Conservation (phyloP, 1,140 invertebrate species). For the Megalopta genalis region DNA sequence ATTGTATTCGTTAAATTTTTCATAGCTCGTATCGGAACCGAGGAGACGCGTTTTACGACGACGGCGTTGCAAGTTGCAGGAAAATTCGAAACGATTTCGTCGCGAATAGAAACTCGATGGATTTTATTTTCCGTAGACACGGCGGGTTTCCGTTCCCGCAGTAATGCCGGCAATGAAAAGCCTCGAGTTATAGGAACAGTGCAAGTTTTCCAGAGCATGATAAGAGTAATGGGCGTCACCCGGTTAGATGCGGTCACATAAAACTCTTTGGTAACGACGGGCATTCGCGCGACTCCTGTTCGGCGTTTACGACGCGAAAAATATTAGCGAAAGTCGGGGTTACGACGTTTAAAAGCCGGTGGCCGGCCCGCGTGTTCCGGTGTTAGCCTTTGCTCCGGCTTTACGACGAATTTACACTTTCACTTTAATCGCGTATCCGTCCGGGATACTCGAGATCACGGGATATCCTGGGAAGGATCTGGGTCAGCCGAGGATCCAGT, state of each 20-base stretch:
- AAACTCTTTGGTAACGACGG: not conserved
- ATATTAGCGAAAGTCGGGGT: constrained; percentile 1
- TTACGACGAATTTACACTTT: constrained; percentile 1
- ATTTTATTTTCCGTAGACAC: not conserved
- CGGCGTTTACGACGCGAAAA: not conserved
- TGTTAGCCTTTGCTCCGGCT: not conserved
- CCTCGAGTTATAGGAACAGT: not conserved
- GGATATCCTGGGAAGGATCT: not conserved
- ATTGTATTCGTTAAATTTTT: no score
- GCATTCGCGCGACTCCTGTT: not conserved
- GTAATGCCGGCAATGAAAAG: not conserved
- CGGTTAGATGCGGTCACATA: not conserved
- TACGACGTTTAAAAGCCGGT: not conserved
- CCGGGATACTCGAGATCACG: not conserved
- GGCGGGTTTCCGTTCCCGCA: not conserved
- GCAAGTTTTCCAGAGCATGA: not conserved
- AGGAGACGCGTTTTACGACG: no score
- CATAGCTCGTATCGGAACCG: no score
- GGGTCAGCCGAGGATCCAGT: not conserved
- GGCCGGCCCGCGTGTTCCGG: not conserved
- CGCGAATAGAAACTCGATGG: no score
- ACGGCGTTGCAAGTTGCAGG: no score
- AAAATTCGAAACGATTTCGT: no score
- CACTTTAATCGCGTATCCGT: constrained; percentile 6
- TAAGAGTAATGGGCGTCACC: not conserved